These are phyloP conservation scores for Palythoa caribaeorum DNA, from an alignment of 92 coral and sea anemone species.

Conservation along the genomic window DNA sequence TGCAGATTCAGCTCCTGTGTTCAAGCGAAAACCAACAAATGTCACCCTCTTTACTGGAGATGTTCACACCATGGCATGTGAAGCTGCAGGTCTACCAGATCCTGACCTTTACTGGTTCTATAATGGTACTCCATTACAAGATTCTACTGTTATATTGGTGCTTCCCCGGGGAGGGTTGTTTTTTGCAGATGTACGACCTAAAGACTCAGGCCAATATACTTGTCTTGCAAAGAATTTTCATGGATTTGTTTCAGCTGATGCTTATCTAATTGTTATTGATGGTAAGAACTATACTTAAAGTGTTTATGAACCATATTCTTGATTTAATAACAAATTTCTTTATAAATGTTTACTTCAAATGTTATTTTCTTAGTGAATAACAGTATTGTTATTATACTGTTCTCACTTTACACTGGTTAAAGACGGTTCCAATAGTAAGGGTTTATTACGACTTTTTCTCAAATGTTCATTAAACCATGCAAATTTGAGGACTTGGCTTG, in stretches of 20 bases:
- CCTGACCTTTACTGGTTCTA: conserved; percentile 77
- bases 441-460: too few relatives aligned
- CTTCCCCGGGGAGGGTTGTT: conserved; percentile 45
- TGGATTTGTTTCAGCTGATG: conserved; percentile 61
- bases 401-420: too few relatives aligned
- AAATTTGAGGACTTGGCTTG: too few relatives aligned
- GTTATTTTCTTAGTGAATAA: too few relatives aligned
- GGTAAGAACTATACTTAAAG: conserved; percentile 54
- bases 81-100: conserved; percentile 75
- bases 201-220: conserved; percentile 69
- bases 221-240: conserved; percentile 65
- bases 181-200: conserved; percentile 43
- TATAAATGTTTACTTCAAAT: too few relatives aligned
- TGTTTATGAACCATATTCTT: too few relatives aligned
- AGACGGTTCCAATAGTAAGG: too few relatives aligned
- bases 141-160: conserved; percentile 16
- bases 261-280: conserved; percentile 68
- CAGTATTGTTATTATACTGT: too few relatives aligned
- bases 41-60: conserved; percentile 69
- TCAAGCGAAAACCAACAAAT: conserved; percentile 65
- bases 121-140: conserved; percentile 18
- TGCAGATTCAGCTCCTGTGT: conserved; percentile 62
- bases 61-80: conserved; percentile 64
- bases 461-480: too few relatives aligned
- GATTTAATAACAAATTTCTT: too few relatives aligned